These are phyloP conservation scores for Pampusana beccarii DNA, from an alignment of 2,113 vertebrate genomes.

Conservation along the genomic window DNA sequence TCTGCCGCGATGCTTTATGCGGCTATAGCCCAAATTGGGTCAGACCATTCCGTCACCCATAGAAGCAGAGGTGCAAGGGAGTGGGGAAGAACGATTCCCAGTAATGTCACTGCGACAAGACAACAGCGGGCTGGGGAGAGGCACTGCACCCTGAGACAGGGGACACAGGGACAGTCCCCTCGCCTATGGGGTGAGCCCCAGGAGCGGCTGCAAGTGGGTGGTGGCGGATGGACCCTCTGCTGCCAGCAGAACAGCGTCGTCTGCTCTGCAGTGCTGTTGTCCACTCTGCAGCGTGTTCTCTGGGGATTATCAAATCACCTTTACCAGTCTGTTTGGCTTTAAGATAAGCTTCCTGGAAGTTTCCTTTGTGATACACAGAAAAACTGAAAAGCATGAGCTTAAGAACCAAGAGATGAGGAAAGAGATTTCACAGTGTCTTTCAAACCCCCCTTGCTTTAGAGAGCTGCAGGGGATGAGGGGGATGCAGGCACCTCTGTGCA, in stretches of 20 bases:
- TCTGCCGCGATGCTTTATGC: rapidly evolving
- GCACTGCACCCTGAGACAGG: rapidly evolving
- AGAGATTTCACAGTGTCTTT: neutral
- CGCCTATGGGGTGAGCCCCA: rapidly evolving
- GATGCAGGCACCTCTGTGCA: neutral
- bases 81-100: rapidly evolving
- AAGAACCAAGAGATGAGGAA: neutral
- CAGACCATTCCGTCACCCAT: neutral
- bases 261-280: neutral
- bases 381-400: neutral
- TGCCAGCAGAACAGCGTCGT: too few relatives aligned
- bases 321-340: neutral
- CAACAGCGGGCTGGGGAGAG: neutral
- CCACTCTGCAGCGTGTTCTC: neutral
- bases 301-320: neutral
- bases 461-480: neutral
- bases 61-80: neutral
- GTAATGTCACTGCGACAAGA: neutral
- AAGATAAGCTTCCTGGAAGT: neutral
- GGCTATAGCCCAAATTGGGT: neutral
- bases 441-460: neutral
- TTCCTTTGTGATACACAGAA: neutral
- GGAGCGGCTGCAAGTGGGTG: neutral
- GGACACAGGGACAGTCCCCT: neutral
- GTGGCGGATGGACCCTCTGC: neutral